A percentile compares a stretch with the other conserved stretches of the same genome.
phyloP scores from a whole-genome alignment of 2,888 invertebrate genomes.

The Dynastes hyllus region DNA sequence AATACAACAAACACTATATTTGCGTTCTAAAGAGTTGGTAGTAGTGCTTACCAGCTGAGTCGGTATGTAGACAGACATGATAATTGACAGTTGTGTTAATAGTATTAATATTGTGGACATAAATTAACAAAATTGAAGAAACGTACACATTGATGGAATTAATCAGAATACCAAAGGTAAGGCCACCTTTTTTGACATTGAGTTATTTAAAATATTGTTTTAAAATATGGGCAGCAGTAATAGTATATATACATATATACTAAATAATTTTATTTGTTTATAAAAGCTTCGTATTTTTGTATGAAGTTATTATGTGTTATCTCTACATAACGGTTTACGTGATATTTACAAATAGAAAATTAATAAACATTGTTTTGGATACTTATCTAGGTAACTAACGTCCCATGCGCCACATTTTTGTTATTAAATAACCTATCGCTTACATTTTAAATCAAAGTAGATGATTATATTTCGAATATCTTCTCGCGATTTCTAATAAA shows the following conservation, averaged over 20 bases:
- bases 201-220: too few relatives aligned
- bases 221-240: too few relatives aligned
- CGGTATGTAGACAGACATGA: constrained; percentile 2
- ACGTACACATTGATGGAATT: constrained; percentile 62
- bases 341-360: constrained; percentile 4
- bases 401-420: too few relatives aligned
- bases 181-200: constrained; percentile 23
- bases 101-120: constrained; percentile 32
- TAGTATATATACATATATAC: too few relatives aligned
- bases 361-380: not conserved
- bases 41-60: constrained; percentile 15
- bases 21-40: not conserved
- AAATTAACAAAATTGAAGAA: constrained; percentile 8
- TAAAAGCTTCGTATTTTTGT: constrained; percentile 29
- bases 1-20: too few relatives aligned
- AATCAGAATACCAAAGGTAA: constrained; percentile 67
- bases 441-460: not conserved
- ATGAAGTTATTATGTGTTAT: constrained; percentile 54
- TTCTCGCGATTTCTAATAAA: not conserved
- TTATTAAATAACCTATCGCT: not conserved
- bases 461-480: not conserved
- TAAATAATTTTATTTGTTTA: too few relatives aligned
- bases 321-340: not conserved
- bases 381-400: not conserved
- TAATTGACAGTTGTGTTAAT: constrained; percentile 32